phyloP scores from a whole-genome alignment of 2,888 invertebrate species.

The Aradus depressus region DNA sequence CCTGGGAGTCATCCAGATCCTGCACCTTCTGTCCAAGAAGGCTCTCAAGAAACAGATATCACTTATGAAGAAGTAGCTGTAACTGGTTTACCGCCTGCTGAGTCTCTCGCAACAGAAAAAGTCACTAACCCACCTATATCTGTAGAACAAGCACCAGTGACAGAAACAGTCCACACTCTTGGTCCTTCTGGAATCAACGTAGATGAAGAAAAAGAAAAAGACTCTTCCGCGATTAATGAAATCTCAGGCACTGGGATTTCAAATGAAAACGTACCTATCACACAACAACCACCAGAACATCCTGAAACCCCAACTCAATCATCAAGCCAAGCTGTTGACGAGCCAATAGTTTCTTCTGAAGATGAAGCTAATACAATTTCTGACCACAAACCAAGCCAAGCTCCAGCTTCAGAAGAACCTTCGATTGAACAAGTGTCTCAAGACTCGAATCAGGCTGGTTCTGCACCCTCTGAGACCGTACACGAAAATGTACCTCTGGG shows the following conservation, averaged over 20 bases:
- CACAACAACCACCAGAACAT: constrained; percentile 8
- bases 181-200: constrained; percentile 15
- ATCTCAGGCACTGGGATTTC: background rate
- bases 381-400: background rate
- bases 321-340: background rate
- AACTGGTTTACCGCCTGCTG: constrained; percentile 6
- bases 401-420: background rate
- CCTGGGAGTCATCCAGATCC: background rate
- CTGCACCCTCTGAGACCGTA: background rate
- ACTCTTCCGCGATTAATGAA: background rate
- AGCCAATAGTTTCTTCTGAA: constrained; percentile 5
- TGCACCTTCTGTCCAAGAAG: background rate
- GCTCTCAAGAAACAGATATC: background rate
- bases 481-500: no score
- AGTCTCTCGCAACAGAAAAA: constrained; percentile 12
- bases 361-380: background rate
- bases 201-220: constrained; percentile 1
- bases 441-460: background rate
- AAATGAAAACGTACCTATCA: background rate
- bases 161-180: constrained; percentile 8
- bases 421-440: background rate
- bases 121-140: background rate
- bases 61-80: constrained; percentile 9
- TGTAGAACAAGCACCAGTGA: background rate
- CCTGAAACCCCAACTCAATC: constrained; percentile 12